Evolutionary conservation across 1,140 invertebrate genomes (phyloP).

Genomic region (Aradophagus sp.): DNA sequence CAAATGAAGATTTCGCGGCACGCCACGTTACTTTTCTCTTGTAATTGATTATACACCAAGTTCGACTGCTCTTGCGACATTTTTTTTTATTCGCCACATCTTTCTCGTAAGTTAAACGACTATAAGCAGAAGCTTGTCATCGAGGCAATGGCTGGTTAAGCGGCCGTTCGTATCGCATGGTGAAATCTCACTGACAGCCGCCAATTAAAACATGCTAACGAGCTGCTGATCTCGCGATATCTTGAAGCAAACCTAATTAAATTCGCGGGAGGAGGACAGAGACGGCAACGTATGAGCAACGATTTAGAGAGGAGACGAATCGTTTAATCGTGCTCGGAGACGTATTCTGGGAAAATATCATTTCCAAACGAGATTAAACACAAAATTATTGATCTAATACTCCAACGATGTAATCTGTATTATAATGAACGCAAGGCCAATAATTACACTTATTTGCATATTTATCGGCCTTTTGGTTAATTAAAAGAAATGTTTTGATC

Average conservation of each 20-base stretch:
- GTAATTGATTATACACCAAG: slow-evolving; percentile 48
- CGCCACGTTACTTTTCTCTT: too few relatives aligned
- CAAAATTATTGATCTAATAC: slow-evolving; percentile 58
- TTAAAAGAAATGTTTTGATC: slow-evolving; percentile 53
- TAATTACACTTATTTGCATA: slow-evolving; percentile 55
- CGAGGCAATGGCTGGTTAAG: slow-evolving; percentile 53
- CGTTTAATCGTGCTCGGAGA: slow-evolving; percentile 57
- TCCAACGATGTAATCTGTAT: slow-evolving; percentile 50
- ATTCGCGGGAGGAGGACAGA: slow-evolving; percentile 59
- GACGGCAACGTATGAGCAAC: slow-evolving; percentile 47
- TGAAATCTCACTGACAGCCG: slow-evolving; percentile 72
- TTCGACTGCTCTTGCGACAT: slow-evolving; percentile 50
- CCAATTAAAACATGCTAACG: slow-evolving; percentile 75
- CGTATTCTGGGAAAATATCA: slow-evolving; percentile 59
- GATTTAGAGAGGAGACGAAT: slow-evolving; percentile 52
- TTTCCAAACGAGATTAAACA: slow-evolving; percentile 44
- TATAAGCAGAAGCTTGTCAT: slow-evolving; percentile 56
- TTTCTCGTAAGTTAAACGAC: slow-evolving; percentile 39
- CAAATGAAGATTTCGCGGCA: slow-evolving; percentile 51
- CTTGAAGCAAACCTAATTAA: slow-evolving; percentile 67
- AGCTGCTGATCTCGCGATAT: slow-evolving; percentile 71
- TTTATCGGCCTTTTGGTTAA: slow-evolving; percentile 54
- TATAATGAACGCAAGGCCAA: slow-evolving; percentile 50
- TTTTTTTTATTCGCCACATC: slow-evolving; percentile 36
- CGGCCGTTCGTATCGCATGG: slow-evolving; percentile 55